Percentiles rank a stretch among this genome's conserved stretches.
Evolutionary conservation across 2,888 invertebrate species (phyloP).

Genomic region (Rotaria macrura): DNA sequence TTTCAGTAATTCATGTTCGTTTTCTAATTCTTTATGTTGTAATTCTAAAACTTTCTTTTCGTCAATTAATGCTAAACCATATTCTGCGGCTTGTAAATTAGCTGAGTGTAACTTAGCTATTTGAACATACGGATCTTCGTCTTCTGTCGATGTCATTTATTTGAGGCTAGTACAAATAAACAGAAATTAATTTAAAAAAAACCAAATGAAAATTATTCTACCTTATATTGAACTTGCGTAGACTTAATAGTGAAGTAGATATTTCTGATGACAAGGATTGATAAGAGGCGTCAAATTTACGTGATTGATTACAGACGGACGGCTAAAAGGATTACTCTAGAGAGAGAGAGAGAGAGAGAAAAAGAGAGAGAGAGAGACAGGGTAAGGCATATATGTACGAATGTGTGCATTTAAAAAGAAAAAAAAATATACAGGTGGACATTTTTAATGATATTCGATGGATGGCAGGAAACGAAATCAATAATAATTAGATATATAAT

Average conservation of each 20-base stretch:
- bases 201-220: background rate
- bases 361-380: too few relatives aligned
- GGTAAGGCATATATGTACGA: background rate
- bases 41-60: slow-evolving; percentile 27
- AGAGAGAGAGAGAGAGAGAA: too few relatives aligned
- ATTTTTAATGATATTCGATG: background rate
- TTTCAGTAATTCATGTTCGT: slow-evolving; percentile 27
- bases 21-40: slow-evolving; percentile 28
- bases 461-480: background rate
- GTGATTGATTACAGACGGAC: background rate
- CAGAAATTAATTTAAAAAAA: background rate
- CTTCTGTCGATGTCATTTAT: background rate
- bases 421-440: slow-evolving; percentile 10
- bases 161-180: background rate
- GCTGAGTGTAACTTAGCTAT: background rate
- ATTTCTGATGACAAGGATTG: background rate
- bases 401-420: background rate
- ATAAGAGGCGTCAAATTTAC: background rate
- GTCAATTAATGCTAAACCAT: slow-evolving; percentile 27
- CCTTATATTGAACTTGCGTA: background rate
- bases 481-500: background rate
- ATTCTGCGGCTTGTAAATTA: slow-evolving; percentile 31
- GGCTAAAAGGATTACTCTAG: background rate
- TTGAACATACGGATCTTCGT: background rate
- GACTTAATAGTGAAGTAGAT: background rate